A percentile compares a stretch with the other conserved stretches of the same genome.
Evolutionary conservation across 2,797 vertebrate genomes (phyloP).

Genomic region (Sorex maritimensis): DNA sequence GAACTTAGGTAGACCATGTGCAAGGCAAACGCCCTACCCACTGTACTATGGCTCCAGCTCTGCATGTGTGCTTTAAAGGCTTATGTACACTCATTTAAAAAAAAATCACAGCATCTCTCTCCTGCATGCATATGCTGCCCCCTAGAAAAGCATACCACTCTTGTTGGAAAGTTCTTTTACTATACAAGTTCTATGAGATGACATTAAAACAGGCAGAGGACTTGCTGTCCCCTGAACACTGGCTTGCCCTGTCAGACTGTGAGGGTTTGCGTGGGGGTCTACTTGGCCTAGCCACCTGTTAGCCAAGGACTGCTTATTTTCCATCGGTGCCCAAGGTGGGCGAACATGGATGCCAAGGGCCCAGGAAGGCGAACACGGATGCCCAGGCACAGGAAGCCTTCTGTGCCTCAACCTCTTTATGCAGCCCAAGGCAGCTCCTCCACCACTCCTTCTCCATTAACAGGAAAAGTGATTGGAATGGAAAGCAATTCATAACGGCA

Average conservation of each 20-base stretch:
- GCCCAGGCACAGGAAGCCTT: neutral
- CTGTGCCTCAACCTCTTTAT: neutral
- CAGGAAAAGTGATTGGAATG: slow-evolving; percentile 65
- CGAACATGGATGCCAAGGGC: too few relatives aligned
- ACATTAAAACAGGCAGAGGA: slow-evolving; percentile 47
- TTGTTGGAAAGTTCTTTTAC: neutral
- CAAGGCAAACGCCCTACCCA: too few relatives aligned
- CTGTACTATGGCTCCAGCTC: too few relatives aligned
- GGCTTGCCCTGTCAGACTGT: neutral
- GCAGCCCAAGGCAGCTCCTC: slow-evolving; percentile 24
- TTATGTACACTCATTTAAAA: too few relatives aligned
- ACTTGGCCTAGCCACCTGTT: neutral
- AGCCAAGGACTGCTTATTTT: slow-evolving; percentile 39
- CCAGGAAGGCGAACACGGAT: too few relatives aligned
- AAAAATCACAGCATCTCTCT: too few relatives aligned
- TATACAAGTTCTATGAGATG: slow-evolving; percentile 32
- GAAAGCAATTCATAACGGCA: neutral
- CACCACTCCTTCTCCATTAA: slow-evolving; percentile 65
- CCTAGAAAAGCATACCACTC: too few relatives aligned
- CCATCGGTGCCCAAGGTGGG: slow-evolving; percentile 43
- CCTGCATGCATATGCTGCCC: neutral
- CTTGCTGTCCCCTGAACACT: neutral
- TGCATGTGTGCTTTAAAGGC: too few relatives aligned
- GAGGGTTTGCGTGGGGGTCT: neutral
- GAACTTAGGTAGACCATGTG: too few relatives aligned